phyloP scores from a whole-genome alignment of 2,888 invertebrate species.

The Pseudococcus viburni region DNA sequence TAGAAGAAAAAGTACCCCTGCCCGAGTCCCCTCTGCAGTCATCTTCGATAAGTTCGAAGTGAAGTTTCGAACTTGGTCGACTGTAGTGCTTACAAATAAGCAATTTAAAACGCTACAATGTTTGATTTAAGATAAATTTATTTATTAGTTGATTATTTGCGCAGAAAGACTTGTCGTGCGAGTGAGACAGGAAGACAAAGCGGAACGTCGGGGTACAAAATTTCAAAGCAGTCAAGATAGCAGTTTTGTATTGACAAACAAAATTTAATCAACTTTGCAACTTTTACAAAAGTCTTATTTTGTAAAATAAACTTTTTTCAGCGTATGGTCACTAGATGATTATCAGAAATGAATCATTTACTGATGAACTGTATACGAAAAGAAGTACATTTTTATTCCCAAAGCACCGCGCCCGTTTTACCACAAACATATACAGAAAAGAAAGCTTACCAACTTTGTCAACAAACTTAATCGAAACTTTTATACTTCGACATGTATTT shows the following conservation, averaged over 20 bases:
- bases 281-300: conserved; percentile 41
- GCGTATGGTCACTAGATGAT: conserved; percentile 41
- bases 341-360: conserved; percentile 49
- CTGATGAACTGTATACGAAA: conserved; percentile 44
- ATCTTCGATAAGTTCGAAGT: not conserved
- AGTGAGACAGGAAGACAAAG: not conserved
- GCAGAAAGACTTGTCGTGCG: not conserved
- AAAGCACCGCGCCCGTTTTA: not conserved
- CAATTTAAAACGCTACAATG: conserved; percentile 28
- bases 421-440: conserved; percentile 32
- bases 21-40: not conserved
- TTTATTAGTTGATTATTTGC: conserved; percentile 23
- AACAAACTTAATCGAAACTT: conserved; percentile 49
- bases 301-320: conserved; percentile 45
- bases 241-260: conserved; percentile 37
- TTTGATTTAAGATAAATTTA: conserved; percentile 40
- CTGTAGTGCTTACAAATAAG: conserved; percentile 23
- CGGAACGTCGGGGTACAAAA: not conserved
- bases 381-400: conserved; percentile 43
- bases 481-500: conserved; percentile 40
- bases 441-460: conserved; percentile 41
- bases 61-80: not conserved
- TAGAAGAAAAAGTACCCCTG: not conserved
- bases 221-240: conserved; percentile 46
- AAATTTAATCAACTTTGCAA: conserved; percentile 49